Conservation (phyloP, 2,888 invertebrate species). For the Phoronis australis region DNA sequence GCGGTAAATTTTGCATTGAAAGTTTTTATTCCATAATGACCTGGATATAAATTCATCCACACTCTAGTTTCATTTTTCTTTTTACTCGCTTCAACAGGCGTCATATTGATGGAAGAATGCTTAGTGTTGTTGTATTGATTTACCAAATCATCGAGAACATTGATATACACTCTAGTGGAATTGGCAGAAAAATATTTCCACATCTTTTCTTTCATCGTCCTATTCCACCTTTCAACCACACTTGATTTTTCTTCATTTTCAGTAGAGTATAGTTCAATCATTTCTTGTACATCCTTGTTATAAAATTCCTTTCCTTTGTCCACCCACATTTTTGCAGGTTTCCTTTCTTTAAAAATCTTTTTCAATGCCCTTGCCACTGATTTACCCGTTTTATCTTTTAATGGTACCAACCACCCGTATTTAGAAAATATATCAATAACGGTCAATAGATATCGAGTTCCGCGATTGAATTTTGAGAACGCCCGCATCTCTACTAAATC, state of each 20-base stretch:
- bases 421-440: conserved; percentile 10
- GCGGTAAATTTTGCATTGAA: conserved; percentile 3
- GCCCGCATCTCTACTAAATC: conserved; percentile 12
- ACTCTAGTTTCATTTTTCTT: conserved; percentile 3
- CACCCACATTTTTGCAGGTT: conserved; percentile 7
- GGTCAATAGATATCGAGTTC: conserved; percentile 8
- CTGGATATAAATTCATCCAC: conserved; percentile 5
- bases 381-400: conserved; percentile 12
- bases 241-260: conserved; percentile 12
- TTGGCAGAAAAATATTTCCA: too few species aligned
- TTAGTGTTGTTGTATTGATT: too few species aligned
- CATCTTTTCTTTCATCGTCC: conserved; percentile 9
- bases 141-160: too few species aligned
- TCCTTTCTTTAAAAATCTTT: too few species aligned
- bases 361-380: conserved; percentile 6
- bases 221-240: conserved; percentile 6
- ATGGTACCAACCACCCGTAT: conserved; percentile 13
- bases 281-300: conserved; percentile 2
- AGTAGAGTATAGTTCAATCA: conserved; percentile 9
- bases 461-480: conserved; percentile 7
- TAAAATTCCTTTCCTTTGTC: conserved; percentile 9
- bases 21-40: neutral
- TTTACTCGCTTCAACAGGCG: conserved; percentile 7
- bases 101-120: conserved; percentile 8
- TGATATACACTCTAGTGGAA: too few species aligned